Base-by-base conservation (phyloP, 2,113 vertebrate genomes). In the Ciconia stormi region DNA sequence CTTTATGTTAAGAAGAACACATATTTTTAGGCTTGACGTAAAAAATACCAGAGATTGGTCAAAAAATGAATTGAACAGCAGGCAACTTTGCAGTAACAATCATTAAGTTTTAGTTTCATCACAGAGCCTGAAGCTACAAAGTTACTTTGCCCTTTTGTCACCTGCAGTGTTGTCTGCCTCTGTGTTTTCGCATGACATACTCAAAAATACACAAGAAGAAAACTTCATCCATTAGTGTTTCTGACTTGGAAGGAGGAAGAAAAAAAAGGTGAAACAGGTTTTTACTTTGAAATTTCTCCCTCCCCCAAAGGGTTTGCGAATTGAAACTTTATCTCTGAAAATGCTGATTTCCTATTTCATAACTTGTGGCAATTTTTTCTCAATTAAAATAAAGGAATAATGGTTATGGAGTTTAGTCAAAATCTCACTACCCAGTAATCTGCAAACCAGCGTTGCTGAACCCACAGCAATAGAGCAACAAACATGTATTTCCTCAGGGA, bases 341-440 rank as follows among this genome's bases (percentile, higher is more conserved):
- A 70, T 44, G 53, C 53, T 73, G 87, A 82, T 96, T 84, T 95
- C 29, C 17, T 36, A 6, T 76, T 97, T 90, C 50, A 40, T 91
- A 82, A 93, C 95, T 94, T 8, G 2, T 86, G 86, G 93, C 89
- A 25, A 46, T 72, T 84, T 90, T 86, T 87, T 53, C 66, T 66
- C 53, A 89, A 70, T 97, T 97, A 95, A 95, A 96, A 96, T 50
- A 88, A 90, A 87, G 16, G 66, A 96, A 85, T 89, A 91, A 88
- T 90, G 42, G 88, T 94, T 90, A 38, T 16, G 27, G 74, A 84
- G n/a, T 77, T 77, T 59, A 91, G 66, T 88, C 34, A 77, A 91
- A 91, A 90, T 85, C 91, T 80, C 47, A 5, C 20, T 93, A 66
- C 74, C 76, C 91, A 32, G 53, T 91, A 96, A 94, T 90, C 84